Conservation (phyloP, 2,888 invertebrate genomes). For the Emmelina monodactyla region DNA sequence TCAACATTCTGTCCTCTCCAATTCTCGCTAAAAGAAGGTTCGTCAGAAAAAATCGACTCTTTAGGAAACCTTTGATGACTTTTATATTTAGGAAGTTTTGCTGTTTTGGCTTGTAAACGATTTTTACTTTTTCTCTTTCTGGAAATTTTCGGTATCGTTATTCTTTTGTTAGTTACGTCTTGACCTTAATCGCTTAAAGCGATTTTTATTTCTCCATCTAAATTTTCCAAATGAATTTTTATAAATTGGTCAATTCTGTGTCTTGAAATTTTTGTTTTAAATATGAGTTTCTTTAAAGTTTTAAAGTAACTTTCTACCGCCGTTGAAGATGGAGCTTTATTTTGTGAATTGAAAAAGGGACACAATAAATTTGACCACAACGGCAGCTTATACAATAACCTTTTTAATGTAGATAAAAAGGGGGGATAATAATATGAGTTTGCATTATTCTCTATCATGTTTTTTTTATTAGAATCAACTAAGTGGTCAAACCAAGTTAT, state of each 20-base stretch:
- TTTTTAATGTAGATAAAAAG: background rate
- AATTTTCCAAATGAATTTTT: background rate
- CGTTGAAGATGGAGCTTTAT: slow-evolving; percentile 1
- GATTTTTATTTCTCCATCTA: too few species aligned
- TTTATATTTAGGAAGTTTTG: slow-evolving; percentile 1
- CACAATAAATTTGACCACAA: slow-evolving; percentile 2
- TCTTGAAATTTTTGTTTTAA: background rate
- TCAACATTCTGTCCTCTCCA: slow-evolving; percentile 1
- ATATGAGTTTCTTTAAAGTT: too few species aligned
- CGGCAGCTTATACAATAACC: slow-evolving; percentile 2
- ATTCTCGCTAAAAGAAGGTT: slow-evolving; percentile 2
- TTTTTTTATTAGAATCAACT: slow-evolving; percentile 1
- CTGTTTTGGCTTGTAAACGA: background rate
- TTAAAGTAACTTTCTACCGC: slow-evolving; percentile 3
- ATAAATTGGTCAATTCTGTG: background rate
- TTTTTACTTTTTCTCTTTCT: slow-evolving; percentile 1
- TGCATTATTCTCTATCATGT: background rate
- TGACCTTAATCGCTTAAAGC: background rate
- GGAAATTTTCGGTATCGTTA: background rate
- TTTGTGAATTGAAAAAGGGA: slow-evolving; percentile 1
- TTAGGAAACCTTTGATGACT: background rate
- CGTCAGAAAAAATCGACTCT: slow-evolving; percentile 2
- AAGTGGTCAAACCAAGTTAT: slow-evolving; percentile 1
- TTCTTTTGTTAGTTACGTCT: background rate
- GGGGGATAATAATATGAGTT: slow-evolving; percentile 1